Evolutionary conservation across 1,140 invertebrate genomes (phyloP).

Genomic region (Sweltsa coloradensis): DNA sequence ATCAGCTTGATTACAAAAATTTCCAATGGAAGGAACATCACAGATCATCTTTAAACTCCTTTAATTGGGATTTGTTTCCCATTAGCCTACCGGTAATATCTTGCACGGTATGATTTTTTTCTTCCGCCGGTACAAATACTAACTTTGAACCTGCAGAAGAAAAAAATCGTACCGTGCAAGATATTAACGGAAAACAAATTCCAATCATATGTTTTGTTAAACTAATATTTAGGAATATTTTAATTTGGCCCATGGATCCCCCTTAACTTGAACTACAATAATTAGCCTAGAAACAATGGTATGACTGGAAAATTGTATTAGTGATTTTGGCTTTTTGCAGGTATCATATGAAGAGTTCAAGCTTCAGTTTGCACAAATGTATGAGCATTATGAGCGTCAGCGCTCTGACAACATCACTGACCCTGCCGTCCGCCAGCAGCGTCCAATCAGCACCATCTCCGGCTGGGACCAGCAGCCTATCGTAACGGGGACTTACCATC

Average conservation of each 20-base stretch:
- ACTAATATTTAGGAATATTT: no score
- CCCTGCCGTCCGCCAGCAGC: conserved; percentile 77
- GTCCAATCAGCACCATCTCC: conserved; percentile 91
- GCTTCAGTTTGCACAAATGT: conserved; percentile 91
- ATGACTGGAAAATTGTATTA: background rate
- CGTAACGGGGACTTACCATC: conserved; percentile 18
- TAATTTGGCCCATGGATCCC: no score
- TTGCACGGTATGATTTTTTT: no score
- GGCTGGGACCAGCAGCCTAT: conserved; percentile 69
- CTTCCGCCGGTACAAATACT: no score
- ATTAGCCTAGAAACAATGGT: background rate
- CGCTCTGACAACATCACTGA: conserved; percentile 89
- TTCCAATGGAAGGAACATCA: no score
- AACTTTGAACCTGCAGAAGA: no score
- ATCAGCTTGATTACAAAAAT: no score
- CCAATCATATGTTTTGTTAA: conserved; percentile 1
- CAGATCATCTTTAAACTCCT: no score
- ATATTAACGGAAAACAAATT: no score
- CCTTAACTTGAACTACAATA: background rate
- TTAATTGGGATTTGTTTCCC: conserved; percentile 6
- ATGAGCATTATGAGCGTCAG: conserved; percentile 90
- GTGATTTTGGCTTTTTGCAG: conserved; percentile 29
- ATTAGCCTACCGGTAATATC: no score
- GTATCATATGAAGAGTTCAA: conserved; percentile 96
- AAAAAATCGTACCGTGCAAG: no score